These are phyloP conservation scores for Glossosoma conforme DNA, from an alignment of 1,140 invertebrate species.

Conservation along the genomic window DNA sequence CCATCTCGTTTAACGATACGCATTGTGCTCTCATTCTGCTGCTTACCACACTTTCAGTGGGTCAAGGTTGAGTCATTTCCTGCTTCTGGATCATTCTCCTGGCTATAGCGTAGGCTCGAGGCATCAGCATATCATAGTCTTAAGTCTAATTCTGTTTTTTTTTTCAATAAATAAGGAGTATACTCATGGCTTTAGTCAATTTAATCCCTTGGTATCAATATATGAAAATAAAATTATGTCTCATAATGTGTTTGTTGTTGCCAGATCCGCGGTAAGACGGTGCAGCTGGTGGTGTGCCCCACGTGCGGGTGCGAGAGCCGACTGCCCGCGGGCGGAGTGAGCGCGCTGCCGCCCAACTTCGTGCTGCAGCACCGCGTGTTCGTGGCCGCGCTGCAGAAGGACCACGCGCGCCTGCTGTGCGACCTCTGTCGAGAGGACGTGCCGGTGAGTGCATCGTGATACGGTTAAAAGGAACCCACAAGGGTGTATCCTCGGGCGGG, in stretches of 20 bases:
- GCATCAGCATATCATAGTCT: background rate
- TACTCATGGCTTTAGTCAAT: background rate
- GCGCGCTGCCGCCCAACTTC: constrained; percentile 54
- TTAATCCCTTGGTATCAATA: background rate
- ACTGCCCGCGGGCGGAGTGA: constrained; percentile 48
- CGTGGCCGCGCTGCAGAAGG: constrained; percentile 44
- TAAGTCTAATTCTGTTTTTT: background rate
- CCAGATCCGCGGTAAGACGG: constrained; percentile 34
- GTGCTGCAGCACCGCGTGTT: constrained; percentile 52
- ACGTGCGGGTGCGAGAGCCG: constrained; percentile 47
- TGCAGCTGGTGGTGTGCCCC: constrained; percentile 48
- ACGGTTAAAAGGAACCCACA: no score
- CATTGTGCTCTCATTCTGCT: no score
- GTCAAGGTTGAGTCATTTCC: no score
- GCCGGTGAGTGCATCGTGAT: constrained; percentile 43
- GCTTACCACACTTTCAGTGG: no score
- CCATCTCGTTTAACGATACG: no score
- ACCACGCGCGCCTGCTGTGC: constrained; percentile 47
- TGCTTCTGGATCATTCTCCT: no score
- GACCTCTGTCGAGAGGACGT: constrained; percentile 54
- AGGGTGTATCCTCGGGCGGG: constrained; percentile 37
- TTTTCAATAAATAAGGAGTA: no score
- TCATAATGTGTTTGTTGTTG: no score
- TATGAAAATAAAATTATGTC: background rate
- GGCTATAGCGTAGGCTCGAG: no score